A percentile compares a stretch with the other conserved stretches of the same genome.
phyloP scores from a whole-genome alignment of 2,113 vertebrate species.

The Alethe diademata region DNA sequence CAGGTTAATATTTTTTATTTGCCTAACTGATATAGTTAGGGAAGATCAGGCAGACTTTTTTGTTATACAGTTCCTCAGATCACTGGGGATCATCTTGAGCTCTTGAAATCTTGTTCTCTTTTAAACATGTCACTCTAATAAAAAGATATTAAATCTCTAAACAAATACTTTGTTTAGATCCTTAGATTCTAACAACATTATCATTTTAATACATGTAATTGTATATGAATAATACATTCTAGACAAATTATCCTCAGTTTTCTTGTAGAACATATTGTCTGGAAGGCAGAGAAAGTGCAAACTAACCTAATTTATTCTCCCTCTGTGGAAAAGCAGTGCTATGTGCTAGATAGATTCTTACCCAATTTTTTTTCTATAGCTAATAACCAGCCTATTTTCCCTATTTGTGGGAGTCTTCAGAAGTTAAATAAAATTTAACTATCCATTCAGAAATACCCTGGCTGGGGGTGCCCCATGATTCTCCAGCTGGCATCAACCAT shows the following conservation, averaged over 20 bases:
- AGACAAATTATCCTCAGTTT: neutral
- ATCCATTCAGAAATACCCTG: neutral
- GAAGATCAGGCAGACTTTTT: neutral
- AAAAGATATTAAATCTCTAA: neutral
- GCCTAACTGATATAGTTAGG: neutral
- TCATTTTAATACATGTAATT: neutral
- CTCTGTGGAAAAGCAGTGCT: neutral
- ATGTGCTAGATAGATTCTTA: neutral
- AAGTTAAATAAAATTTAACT: neutral
- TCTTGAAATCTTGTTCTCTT: neutral
- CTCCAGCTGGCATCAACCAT: neutral
- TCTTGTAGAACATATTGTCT: neutral
- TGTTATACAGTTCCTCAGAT: neutral
- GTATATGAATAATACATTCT: neutral
- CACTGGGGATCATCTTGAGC: neutral
- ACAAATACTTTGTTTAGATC: neutral
- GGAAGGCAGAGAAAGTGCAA: neutral
- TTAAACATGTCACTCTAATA: neutral
- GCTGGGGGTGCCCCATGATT: neutral
- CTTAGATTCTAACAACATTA: neutral
- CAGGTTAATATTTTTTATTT: slow-evolving; percentile 15
- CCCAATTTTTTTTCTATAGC: neutral
- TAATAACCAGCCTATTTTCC: neutral
- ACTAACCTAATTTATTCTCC: neutral
- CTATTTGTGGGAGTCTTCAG: neutral